Evolutionary conservation across 2,113 vertebrate species (phyloP), one percentile per base, ranked within the genome.

Genomic region (Gymnogyps californianus): DNA sequence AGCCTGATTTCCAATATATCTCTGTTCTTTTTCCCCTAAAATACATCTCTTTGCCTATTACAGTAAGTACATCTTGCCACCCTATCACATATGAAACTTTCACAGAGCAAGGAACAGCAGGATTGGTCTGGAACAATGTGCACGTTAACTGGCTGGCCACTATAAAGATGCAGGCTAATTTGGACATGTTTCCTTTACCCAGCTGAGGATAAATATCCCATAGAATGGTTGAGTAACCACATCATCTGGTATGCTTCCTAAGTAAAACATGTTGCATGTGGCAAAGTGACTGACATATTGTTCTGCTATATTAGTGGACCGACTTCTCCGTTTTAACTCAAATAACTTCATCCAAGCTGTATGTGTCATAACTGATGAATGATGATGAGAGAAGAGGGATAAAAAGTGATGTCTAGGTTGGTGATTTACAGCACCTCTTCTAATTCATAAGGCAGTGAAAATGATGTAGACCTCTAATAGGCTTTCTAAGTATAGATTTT

Each of bases 401-500:
- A 44, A 95, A 84, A 93, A 49, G 13, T 67, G 44, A 59, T 54
- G 10, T 87, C 74, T 64, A 75, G 20, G 29, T 34, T 79, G 40
- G 65, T 78, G 74, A 94, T 91, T 83, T 87, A 91, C 74, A 52
- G 70, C 28, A 84, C 61, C 61, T 95, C 62, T 77, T 85, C 75
- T 86, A 65, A 80, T 83, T 92, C 58, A 61, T 86, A 65, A 86
- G 46, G 54, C 16, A 5, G 47, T 61, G 66, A 95, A 81, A 89
- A 89, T 62, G 13, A 87, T 80, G n/a, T 64, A 64, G 79, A 80
- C n/a, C 40, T 74, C 85, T 92, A 88, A 90, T 58, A 90, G 34
- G 32, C 34, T 96, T 92, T 96, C 71, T 90, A 90, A 96, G 55
- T 89, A 93, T 81, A 92, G 86, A 74, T 52, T 77, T 95, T 95